A percentile compares a stretch with the other conserved stretches of the same genome.
phyloP scores from a whole-genome alignment of 1,140 invertebrate species.

The Pseudomyrmex cubaensis region DNA sequence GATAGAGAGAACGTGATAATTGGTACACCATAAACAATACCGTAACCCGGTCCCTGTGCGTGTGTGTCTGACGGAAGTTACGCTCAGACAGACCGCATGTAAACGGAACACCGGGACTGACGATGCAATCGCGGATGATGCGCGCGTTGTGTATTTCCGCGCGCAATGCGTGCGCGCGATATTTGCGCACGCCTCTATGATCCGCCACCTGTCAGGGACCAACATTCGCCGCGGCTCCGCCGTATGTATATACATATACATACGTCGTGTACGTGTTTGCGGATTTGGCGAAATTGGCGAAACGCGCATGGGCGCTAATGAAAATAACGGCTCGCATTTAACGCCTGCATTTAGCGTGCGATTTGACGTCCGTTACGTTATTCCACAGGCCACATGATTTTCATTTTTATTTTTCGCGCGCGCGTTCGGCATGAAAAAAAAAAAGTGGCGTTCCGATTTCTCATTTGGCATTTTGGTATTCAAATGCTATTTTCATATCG shows the following conservation, averaged over 20 bases:
- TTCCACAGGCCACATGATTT: not conserved
- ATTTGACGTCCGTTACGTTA: not conserved
- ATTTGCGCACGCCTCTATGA: constrained; percentile 59
- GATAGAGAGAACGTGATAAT: constrained; percentile 28
- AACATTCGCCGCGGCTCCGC: too few relatives aligned
- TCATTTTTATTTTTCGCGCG: not conserved
- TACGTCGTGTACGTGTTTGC: constrained; percentile 10
- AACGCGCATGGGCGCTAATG: constrained; percentile 13
- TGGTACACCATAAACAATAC: constrained; percentile 51
- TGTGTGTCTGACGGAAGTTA: constrained; percentile 64
- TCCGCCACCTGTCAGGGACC: constrained; percentile 57
- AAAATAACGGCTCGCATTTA: constrained; percentile 29
- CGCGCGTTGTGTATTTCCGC: constrained; percentile 40
- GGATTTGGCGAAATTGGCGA: constrained; percentile 22
- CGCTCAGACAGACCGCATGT: constrained; percentile 74
- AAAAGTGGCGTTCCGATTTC: not conserved
- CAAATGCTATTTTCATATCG: constrained; percentile 6
- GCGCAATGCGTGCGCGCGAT: constrained; percentile 60
- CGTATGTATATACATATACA: not conserved
- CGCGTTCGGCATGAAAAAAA: constrained; percentile 23
- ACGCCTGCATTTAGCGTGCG: constrained; percentile 15
- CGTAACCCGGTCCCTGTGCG: constrained; percentile 31
- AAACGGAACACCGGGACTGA: constrained; percentile 67
- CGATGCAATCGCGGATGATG: constrained; percentile 34
- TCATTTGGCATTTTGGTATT: not conserved